Evolutionary conservation across 2,797 vertebrate species (phyloP).

Genomic region (Macrochelys suwanniensis): DNA sequence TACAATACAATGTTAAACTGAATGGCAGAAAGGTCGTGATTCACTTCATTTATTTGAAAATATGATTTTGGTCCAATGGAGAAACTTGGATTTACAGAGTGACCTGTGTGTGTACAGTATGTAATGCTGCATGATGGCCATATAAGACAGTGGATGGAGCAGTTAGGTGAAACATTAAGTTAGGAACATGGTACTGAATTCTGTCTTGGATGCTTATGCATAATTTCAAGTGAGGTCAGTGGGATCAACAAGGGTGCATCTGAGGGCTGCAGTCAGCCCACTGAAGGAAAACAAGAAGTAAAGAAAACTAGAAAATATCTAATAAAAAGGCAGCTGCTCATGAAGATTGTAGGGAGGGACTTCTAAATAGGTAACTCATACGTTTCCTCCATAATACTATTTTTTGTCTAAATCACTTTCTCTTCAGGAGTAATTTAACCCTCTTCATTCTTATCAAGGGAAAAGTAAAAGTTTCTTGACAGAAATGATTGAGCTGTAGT

Average conservation of each 20-base stretch:
- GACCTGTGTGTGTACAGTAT: not conserved
- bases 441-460: not conserved
- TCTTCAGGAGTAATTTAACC: slow-evolving; percentile 15
- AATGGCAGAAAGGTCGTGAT: not conserved
- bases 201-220: not conserved
- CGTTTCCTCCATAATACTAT: not conserved
- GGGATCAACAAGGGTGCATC: not conserved
- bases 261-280: not conserved
- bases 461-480: not conserved
- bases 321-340: not conserved
- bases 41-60: slow-evolving; percentile 26
- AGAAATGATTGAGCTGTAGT: not conserved
- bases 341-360: not conserved
- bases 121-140: not conserved
- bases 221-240: not conserved
- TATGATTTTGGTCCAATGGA: not conserved
- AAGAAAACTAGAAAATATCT: slow-evolving; percentile 7
- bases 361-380: not conserved
- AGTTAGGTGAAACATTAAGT: not conserved
- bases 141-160: not conserved
- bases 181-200: not conserved
- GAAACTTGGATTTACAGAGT: not conserved
- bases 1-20: not conserved
- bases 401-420: slow-evolving; percentile 6
- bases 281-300: not conserved